Percentiles rank a stretch among this genome's conserved stretches.
Evolutionary conservation across 2,113 vertebrate genomes (phyloP).

Genomic region (Albula goreensis): DNA sequence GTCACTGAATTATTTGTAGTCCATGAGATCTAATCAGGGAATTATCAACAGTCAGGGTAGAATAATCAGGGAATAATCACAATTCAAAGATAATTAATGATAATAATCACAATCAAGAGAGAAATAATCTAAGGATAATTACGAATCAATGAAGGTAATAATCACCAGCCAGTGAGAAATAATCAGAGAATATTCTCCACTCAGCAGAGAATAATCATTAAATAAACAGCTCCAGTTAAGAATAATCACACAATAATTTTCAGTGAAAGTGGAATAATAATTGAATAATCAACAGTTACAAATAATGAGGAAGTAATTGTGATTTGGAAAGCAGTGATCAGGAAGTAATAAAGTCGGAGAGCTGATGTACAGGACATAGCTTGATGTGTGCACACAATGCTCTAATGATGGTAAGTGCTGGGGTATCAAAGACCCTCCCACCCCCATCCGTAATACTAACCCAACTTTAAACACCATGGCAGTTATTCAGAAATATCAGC

Average conservation of each 20-base stretch:
- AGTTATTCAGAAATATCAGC: too few species aligned
- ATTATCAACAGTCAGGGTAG: neutral
- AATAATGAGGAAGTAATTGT: too few species aligned
- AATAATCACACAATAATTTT: neutral
- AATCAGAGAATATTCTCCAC: neutral
- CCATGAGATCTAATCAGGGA: neutral
- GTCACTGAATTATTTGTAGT: neutral
- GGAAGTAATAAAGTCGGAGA: neutral
- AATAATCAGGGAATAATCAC: neutral
- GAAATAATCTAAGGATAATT: too few species aligned
- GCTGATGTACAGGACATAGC: neutral
- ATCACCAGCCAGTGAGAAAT: neutral
- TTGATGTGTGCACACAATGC: too few species aligned
- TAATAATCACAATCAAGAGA: too few species aligned
- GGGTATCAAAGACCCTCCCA: too few species aligned
- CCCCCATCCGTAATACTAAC: too few species aligned
- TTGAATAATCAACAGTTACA: neutral
- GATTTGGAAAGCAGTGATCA: neutral
- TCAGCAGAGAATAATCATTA: neutral
- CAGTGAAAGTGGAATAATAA: neutral
- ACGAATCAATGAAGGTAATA: neutral
- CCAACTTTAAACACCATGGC: too few species aligned
- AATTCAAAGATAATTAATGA: neutral
- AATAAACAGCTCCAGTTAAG: neutral
- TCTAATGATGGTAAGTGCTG: too few species aligned